Conservation (phyloP, 2,888 invertebrate species). For the Stenodema calcarata region DNA sequence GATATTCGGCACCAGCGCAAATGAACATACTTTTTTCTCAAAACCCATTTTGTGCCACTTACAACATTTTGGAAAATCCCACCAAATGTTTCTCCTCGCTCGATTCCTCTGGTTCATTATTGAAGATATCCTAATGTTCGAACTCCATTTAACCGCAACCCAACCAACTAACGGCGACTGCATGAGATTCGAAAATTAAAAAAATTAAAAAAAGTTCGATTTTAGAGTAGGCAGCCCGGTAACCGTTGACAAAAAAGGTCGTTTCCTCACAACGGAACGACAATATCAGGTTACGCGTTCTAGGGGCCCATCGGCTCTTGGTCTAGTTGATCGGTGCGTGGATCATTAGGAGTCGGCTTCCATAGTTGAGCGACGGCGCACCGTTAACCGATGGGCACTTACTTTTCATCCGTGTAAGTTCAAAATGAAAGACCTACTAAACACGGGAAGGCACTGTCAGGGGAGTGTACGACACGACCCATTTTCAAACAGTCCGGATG, state of each 20-base stretch:
- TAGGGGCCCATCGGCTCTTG: neutral
- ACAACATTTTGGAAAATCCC: too few species aligned
- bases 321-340: neutral
- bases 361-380: neutral
- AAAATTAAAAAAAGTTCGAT: neutral
- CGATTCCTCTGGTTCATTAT: too few species aligned
- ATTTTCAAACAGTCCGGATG: too few species aligned
- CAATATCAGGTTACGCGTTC: neutral
- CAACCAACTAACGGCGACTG: neutral
- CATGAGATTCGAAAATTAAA: too few species aligned
- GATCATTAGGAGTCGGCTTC: neutral
- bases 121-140: too few species aligned
- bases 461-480: neutral
- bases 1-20: too few species aligned
- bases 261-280: conserved; percentile 2
- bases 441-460: neutral
- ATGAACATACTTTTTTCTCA: neutral
- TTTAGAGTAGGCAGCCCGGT: neutral
- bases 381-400: neutral
- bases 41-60: too few species aligned
- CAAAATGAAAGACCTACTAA: neutral
- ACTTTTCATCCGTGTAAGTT: neutral
- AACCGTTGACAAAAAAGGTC: neutral
- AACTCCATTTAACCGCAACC: neutral
- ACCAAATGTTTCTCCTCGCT: too few species aligned